phyloP scores from a whole-genome alignment of 2,888 invertebrate species.

The Polylopha cassiicola region DNA sequence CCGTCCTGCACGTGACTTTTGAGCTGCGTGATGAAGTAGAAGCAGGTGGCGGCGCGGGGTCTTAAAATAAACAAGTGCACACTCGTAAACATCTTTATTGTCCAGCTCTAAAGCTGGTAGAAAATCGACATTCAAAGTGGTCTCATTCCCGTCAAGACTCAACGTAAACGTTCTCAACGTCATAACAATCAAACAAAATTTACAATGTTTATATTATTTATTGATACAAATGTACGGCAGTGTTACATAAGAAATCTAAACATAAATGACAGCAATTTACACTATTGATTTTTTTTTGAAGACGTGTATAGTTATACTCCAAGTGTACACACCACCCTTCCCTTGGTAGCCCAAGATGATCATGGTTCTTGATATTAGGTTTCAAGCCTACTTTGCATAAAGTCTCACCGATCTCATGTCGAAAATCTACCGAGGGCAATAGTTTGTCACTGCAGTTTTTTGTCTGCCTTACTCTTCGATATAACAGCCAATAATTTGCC shows the following conservation, averaged over 20 bases:
- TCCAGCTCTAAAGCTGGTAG: conserved; percentile 7
- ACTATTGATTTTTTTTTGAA: not conserved
- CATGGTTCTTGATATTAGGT: no score
- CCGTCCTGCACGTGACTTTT: no score
- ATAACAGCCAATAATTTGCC: no score
- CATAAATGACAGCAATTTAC: conserved; percentile 10
- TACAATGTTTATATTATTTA: not conserved
- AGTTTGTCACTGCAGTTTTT: no score
- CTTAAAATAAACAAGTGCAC: conserved; percentile 18
- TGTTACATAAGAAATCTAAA: not conserved
- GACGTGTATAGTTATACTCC: conserved; percentile 6
- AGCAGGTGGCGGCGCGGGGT: no score
- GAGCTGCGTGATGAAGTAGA: no score
- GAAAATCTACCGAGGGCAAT: no score
- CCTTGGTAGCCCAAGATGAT: no score
- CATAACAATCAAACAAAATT: not conserved
- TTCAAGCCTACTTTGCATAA: no score
- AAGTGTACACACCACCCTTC: not conserved
- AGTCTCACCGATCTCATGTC: no score
- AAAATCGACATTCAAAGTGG: conserved; percentile 5
- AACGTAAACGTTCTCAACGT: not conserved
- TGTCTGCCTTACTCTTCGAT: no score
- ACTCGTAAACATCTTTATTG: not conserved
- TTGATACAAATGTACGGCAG: conserved; percentile 1
- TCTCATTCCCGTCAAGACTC: not conserved